Evolutionary conservation across 2,113 vertebrate species (phyloP).

Genomic region (Tyto alba): DNA sequence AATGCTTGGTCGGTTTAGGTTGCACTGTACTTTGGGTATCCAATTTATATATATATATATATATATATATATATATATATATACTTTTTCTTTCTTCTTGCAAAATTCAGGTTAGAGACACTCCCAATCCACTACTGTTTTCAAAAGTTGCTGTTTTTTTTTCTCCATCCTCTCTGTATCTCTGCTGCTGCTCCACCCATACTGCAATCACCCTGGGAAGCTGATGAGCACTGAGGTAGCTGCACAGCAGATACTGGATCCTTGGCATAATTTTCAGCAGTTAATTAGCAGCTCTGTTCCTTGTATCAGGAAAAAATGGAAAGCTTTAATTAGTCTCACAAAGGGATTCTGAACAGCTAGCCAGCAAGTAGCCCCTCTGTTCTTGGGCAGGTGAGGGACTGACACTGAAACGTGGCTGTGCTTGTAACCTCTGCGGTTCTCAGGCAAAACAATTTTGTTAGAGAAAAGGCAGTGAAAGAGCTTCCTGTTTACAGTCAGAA

Average conservation of each 20-base stretch:
- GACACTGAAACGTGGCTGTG: neutral
- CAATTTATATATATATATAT: fast-evolving
- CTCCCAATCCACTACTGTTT: neutral
- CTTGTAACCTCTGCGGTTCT: neutral
- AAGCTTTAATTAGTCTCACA: neutral
- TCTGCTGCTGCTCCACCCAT: neutral
- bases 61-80: no score
- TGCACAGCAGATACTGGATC: neutral
- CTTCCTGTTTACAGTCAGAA: neutral
- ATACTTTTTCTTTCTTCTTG: neutral
- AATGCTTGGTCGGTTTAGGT: neutral
- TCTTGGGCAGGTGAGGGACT: neutral
- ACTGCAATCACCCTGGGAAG: neutral
- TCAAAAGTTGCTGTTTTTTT: neutral
- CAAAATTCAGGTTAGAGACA: neutral
- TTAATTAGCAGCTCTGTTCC: constrained; percentile 9
- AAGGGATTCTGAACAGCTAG: neutral
- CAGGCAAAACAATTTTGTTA: neutral
- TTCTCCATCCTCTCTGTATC: neutral
- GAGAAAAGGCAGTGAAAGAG: neutral
- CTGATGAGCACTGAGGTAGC: neutral
- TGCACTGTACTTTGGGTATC: neutral
- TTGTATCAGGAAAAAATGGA: neutral
- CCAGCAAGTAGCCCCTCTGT: neutral
- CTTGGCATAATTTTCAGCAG: neutral